Base-by-base conservation (phyloP, 1,140 invertebrate genomes). In the Muscidifurax raptorellus region DNA sequence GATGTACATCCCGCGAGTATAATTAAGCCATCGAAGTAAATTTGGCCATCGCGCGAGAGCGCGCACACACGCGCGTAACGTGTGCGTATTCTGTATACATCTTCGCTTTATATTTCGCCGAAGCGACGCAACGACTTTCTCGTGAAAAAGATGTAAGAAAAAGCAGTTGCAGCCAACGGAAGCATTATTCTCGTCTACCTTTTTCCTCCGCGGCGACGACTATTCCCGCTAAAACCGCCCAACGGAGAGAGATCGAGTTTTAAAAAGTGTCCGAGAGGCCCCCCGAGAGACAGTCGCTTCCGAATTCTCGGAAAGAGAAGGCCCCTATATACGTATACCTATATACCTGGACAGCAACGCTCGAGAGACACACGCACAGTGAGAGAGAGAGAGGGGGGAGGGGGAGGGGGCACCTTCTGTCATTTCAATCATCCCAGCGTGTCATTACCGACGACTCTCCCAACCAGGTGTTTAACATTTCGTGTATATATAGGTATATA, bases 381-480 rank as follows among this genome's bases (percentile, higher is more conserved):
- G 2, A 1, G 1, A 47, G 13, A 47, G 44, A 13, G 52, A 59
- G 52, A 59, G 66, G 30, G 59, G 12, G 15, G 12, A 4, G 18
- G 59, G 5, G 27, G 4, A n/a, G 18, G 10, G 27, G 25, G 18
- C 27, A 28, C 32, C 69, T 75, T 67, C 72, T 67, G 69, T 67
- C 72, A 67, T 76, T 76, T 71, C 74, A 32, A 71, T 77, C 69
- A 79, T 71, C 25, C n/a, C 44, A 67, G 7, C 64, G 67, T 59
- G 27, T 78, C 75, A 83, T 78, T 83, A 83, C 77, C 66, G 25
- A 27, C 25, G 27, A 30, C 66, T 28, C 66, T 69, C 66, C 28
- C 66, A 40, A 32, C 77, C 77, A 79, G 64, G 64, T 79, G 64
- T 79, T 66, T 79, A 79, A 79, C 52, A 30, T 66, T 79, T 79